Conservation (phyloP, 1,140 invertebrate genomes). For the Procambarus clarkii region DNA sequence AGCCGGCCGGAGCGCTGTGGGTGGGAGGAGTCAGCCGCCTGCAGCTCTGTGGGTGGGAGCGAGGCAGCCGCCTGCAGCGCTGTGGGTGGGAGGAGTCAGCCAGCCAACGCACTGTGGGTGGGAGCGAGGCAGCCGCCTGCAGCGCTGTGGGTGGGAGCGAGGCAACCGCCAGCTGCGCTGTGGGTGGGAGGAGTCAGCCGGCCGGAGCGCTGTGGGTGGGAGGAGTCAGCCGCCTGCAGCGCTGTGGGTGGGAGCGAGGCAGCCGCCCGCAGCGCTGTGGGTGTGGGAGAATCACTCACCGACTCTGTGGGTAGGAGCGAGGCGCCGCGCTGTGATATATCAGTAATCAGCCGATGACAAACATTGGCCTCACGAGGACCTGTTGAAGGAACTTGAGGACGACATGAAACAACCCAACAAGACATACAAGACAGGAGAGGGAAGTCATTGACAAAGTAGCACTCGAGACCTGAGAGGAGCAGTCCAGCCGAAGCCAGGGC, state of each 20-base stretch:
- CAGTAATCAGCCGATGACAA: conserved; percentile 58
- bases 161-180: not conserved
- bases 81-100: no score
- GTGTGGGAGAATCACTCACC: not conserved
- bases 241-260: no score
- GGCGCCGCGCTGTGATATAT: conserved; percentile 31
- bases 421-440: conserved; percentile 55
- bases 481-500: not conserved
- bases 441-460: conserved; percentile 61
- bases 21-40: no score
- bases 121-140: no score
- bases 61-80: no score
- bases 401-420: conserved; percentile 60
- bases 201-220: no score
- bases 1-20: no score
- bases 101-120: not conserved
- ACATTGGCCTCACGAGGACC: conserved; percentile 44
- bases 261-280: no score
- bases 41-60: no score
- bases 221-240: no score
- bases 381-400: conserved; percentile 45
- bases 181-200: not conserved
- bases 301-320: not conserved
- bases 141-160: no score
- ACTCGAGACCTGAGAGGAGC: conserved; percentile 50